Evolutionary conservation across 64 coral and sea anemone species (phyloP), one percentile per base, ranked within the genome.

Genomic region (Actinia tenebrosa): DNA sequence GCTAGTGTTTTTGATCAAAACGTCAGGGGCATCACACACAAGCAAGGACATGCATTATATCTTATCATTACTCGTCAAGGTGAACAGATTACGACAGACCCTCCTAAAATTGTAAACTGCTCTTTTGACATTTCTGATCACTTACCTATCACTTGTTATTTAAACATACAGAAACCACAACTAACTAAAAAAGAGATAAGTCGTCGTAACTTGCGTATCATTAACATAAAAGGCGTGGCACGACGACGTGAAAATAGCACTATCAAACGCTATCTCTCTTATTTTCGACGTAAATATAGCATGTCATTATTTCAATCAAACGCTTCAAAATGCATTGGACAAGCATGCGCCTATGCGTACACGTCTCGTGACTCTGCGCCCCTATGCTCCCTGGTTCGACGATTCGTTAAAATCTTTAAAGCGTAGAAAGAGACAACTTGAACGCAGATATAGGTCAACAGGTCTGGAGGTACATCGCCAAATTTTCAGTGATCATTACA

Each of bases 381-480:
- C 89, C 47, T 55, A 86, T 44, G 45, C 59, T 15, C 89, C 77
- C 47, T 91, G 89, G 89, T 91, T 64, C 68, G 60, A 91, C 86
- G 84, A 91, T 37, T 6, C 5, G 18, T 68, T 91, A 53, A 86
- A 45, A 86, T 80, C 1, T 42, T 64, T 87, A 58, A 91, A 91
- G n/a, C 71, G 42, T 50, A 16, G 86, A 11, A 84, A 80, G 86
- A 54, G 89, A 15, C 84, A 87, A 82, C 17, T 50, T 16, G 84
- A 91, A 56, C 75, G 89, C 7, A 91, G 14, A 69, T 91, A 87
- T 16, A 44, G 60, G 2, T 20, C 84, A 16, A 61, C 77, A 16
- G 56, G 84, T 44, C 84, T 87, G 19, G 89, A 91, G 54, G 72
- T 87, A 64, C 77, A 86, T 87, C 77, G 84, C 79, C 86, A 92